Conservation (phyloP, 2,797 vertebrate species). For the Odontamblyopus lacepedii region DNA sequence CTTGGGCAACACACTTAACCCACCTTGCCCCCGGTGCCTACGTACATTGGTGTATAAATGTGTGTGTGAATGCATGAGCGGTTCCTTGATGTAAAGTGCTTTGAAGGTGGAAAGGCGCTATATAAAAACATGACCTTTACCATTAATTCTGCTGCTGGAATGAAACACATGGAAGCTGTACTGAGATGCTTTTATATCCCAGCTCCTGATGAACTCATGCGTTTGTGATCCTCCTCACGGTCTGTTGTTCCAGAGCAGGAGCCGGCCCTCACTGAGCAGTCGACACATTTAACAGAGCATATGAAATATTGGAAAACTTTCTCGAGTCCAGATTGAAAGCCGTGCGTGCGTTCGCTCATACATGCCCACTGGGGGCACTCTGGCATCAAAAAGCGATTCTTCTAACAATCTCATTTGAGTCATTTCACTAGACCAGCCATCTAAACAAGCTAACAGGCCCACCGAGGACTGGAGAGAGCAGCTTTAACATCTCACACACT, state of each 20-base stretch:
- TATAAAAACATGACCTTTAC: no score
- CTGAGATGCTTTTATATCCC: not conserved
- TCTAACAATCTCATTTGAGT: conserved; percentile 68
- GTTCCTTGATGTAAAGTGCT: no score
- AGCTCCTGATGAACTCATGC: conserved; percentile 24
- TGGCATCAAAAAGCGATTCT: conserved; percentile 67
- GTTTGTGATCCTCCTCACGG: conserved; percentile 44
- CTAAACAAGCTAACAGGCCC: conserved; percentile 72
- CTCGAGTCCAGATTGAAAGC: conserved; percentile 58
- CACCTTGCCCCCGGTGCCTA: no score
- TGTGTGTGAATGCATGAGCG: no score
- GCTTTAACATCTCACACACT: conserved; percentile 45
- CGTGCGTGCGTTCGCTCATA: conserved; percentile 52
- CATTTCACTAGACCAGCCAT: conserved; percentile 67
- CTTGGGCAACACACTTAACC: no score
- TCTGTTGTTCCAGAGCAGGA: conserved; percentile 40
- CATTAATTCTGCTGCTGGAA: no score
- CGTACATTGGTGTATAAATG: no score
- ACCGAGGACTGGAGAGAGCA: conserved; percentile 45
- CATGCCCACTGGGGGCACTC: conserved; percentile 63
- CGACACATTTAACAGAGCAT: conserved; percentile 59
- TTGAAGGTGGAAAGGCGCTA: no score
- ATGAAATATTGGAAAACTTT: conserved; percentile 76
- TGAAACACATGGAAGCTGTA: not conserved
- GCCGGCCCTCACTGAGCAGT: conserved; percentile 37